phyloP scores from a whole-genome alignment of 2,113 vertebrate species.

The Elaphurus davidianus region DNA sequence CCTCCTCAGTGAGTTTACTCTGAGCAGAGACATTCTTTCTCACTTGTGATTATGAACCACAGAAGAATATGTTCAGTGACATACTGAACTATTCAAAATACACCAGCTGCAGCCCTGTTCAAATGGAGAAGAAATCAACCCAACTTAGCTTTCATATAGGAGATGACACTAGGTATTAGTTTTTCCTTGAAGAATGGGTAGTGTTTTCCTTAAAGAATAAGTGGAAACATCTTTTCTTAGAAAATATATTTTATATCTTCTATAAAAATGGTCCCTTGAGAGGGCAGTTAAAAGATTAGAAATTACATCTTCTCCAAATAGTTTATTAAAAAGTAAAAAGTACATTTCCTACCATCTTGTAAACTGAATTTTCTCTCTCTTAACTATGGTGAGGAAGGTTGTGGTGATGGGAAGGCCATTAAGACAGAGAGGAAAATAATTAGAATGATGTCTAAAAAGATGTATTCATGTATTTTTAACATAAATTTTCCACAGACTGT shows the following conservation, averaged over 20 bases:
- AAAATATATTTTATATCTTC: neutral
- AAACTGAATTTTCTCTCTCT: conserved; percentile 5
- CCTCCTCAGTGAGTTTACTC: neutral
- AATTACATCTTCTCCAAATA: neutral
- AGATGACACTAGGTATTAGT: neutral
- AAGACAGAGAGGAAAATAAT: neutral
- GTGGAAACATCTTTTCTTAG: neutral
- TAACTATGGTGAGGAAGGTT: neutral
- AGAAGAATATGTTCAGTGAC: neutral
- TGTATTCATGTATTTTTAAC: neutral
- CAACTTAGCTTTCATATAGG: neutral
- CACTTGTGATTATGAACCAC: neutral
- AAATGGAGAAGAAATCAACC: neutral
- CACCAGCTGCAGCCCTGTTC: neutral
- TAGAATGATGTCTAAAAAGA: neutral
- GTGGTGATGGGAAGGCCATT: neutral
- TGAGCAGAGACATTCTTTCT: neutral
- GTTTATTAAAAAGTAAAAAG: neutral
- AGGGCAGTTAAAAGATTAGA: neutral
- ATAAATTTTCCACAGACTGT: neutral
- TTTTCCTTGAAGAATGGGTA: neutral
- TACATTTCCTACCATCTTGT: neutral
- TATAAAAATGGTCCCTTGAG: neutral
- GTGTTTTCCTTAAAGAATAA: neutral
- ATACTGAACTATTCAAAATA: neutral